Evolutionary conservation across 1,140 invertebrate species (phyloP), one percentile per base, ranked within the genome.

Genomic region (Drosophila arawakana): DNA sequence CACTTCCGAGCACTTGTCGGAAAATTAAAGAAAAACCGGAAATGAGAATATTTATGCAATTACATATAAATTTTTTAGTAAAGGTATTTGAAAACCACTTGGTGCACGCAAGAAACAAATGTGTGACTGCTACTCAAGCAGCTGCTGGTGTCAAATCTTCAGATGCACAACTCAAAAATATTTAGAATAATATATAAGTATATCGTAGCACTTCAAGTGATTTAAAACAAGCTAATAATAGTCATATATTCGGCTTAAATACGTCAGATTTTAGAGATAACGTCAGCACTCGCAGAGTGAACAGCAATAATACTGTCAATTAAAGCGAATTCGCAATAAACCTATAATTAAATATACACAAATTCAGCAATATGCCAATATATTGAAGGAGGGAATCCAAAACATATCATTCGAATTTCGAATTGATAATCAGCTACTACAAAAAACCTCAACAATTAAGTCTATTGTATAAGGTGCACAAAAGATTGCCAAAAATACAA

Each of bases 321-420:
- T 37, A 55, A 50, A 46, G 21, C 7, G 49, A 80, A 81, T 66
- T 62, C n/a, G 7, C 39, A 44, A 68, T 62, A 73, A 72, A 50
- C 47, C 43, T 55, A 73, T 81, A 73, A 88, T 78, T 76, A 61
- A 84, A 70, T 37, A 43, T 52, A 46, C 39, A 11, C 46, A 80
- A 80, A 65, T 57, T 85, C 81, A 7, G 78, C 80, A 63, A 89
- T 72, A 46, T 79, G 74, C 72, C 84, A 72, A 82, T 66, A 76
- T 62, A 66, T 58, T 72, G 8, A 59, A 35, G 41, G 35, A 46
- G 7, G 7, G 54, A 62, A 85, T 81, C 60, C 81, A 90, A 77
- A 76, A 81, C 81, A 76, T 57, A 85, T 75, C 86, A 81, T 85
- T 85, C 65, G 59, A 76, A 71, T 65, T 85, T 85, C 65, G 62